Base-by-base conservation (phyloP, 2,113 vertebrate genomes). In the Hemicordylus capensis region DNA sequence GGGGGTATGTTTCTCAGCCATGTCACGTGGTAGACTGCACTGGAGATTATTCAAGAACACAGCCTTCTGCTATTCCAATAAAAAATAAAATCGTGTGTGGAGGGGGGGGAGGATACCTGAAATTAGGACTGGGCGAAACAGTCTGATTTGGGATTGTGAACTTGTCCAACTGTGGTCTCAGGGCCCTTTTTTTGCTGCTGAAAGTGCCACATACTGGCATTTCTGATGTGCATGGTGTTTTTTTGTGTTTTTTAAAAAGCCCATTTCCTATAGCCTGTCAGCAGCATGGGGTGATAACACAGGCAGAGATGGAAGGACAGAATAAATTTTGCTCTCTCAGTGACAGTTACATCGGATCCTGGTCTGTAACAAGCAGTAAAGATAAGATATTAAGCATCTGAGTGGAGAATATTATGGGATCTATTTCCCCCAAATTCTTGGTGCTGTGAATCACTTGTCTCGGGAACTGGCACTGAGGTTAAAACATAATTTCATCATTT, bases 261-360 rank as follows among this genome's bases (percentile, higher is more conserved):
- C 31, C 69, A 37, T 80, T 67, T 81, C 19, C 37, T 46, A 42
- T 26, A 15, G 61, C 70, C 70, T 81, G 78, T 64, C 85, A 76
- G 42, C 9, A 26, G 31, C 72, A 28, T 54, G 34, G 59, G 20
- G 22, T 39, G 85, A 80, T 75, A 75, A 75, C 31, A 56, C 12
- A 31, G 17, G 4, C 85, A 37, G 24, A 3, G 37, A 67, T 31
- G n/a, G 37, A 61, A 81, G 64, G 54, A 48, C 44, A 24, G 74
- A 39, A 48, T 88, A 61, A 56, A 56, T 56, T 79, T 39, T 31
- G 46, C 34, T 83, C 66, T 31, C 54, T 75, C 14, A n/a, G 44
- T 54, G 79, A 77, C 75, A 83, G 75, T 51, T 64, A 78, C 75
- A 28, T 67, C 51, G 24, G 70, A 81, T 81, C 44, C 59, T 44